A percentile compares a stretch with the other conserved stretches of the same genome.
These are phyloP conservation scores for Griposia aprilina DNA, from an alignment of 2,888 invertebrate genomes.

Conservation along the genomic window DNA sequence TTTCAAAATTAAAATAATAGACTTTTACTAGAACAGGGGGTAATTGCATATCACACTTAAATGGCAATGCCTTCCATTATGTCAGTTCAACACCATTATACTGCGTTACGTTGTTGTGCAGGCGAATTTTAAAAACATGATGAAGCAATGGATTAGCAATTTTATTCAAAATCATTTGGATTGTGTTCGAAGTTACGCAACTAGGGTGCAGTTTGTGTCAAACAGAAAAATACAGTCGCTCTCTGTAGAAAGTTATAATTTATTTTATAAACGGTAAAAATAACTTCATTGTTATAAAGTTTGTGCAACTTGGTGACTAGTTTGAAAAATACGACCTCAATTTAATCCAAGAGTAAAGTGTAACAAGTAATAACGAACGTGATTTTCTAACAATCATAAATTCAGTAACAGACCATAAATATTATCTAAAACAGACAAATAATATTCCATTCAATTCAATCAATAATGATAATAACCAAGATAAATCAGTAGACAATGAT, in stretches of 20 bases:
- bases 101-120: no score
- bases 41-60: no score
- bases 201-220: no score
- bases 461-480: constrained; percentile 28
- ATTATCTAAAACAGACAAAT: constrained; percentile 22
- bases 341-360: neutral
- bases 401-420: constrained; percentile 8
- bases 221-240: neutral
- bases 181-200: no score
- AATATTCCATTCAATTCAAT: constrained; percentile 24
- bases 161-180: no score
- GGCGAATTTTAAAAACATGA: no score
- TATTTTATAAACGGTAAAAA: neutral
- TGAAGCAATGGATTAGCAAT: no score
- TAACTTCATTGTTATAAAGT: neutral
- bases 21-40: neutral
- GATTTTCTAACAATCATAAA: constrained; percentile 15
- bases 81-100: no score
- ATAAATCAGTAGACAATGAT: constrained; percentile 42
- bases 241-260: neutral
- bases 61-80: no score
- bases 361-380: neutral
- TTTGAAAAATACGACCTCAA: neutral
- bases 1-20: neutral
- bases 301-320: neutral